These are phyloP conservation scores for Anoplopoma fimbria DNA, from an alignment of 2,113 vertebrate species.

Conservation along the genomic window DNA sequence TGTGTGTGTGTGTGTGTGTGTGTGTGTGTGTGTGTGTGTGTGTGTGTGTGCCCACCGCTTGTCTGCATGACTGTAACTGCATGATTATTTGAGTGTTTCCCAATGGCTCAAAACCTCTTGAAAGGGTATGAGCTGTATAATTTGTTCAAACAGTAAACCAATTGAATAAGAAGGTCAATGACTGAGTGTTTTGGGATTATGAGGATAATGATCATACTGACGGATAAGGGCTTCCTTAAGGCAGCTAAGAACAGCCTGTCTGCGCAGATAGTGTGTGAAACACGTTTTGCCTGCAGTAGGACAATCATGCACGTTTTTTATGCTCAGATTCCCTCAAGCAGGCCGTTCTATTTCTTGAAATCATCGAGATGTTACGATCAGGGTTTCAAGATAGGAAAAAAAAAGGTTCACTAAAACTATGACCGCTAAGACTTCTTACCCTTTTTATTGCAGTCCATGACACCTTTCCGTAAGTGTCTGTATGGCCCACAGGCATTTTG, in stretches of 20 bases:
- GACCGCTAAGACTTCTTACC: constrained; percentile 44
- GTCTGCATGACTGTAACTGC: constrained; percentile 38
- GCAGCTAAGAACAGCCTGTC: constrained; percentile 19
- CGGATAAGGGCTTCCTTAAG: constrained; percentile 55
- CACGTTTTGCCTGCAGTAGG: constrained; percentile 21
- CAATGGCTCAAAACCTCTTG: constrained; percentile 54
- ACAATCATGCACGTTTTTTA: neutral
- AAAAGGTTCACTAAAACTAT: neutral
- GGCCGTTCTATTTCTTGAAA: constrained; percentile 1
- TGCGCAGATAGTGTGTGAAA: neutral
- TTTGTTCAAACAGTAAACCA: constrained; percentile 70
- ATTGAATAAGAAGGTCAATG: constrained; percentile 58
- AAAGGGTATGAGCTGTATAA: constrained; percentile 59
- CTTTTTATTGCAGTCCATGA: constrained; percentile 62
- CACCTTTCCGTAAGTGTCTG: constrained; percentile 40
- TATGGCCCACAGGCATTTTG: neutral
- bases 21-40: too few relatives aligned
- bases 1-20: neutral
- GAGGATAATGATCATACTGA: constrained; percentile 64
- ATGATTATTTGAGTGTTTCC: constrained; percentile 67
- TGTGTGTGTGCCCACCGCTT: constrained; percentile 10
- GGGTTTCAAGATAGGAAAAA: neutral
- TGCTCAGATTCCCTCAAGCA: neutral
- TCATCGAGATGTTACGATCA: constrained; percentile 1
- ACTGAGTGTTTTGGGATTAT: constrained; percentile 68